These are phyloP conservation scores for Drosophila mercatorum DNA, from an alignment of 2,888 invertebrate species.

Conservation along the genomic window DNA sequence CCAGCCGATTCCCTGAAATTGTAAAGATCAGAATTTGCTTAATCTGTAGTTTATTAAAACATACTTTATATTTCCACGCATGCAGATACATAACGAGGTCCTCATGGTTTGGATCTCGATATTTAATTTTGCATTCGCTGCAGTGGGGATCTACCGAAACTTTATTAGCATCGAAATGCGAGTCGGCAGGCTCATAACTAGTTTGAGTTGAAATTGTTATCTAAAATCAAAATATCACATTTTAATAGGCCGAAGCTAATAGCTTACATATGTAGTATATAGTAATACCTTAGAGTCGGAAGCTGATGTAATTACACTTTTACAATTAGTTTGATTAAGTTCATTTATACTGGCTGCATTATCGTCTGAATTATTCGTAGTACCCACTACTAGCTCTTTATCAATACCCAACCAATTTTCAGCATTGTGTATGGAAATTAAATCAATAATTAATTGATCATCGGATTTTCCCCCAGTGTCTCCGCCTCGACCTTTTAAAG, in stretches of 20 bases:
- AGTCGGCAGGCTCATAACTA: constrained; percentile 83
- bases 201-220: constrained; percentile 94
- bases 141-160: constrained; percentile 93
- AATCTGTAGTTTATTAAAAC: neutral
- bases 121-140: constrained; percentile 95
- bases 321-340: neutral
- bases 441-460: constrained; percentile 93
- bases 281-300: constrained; percentile 14
- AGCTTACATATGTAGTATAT: too few species aligned
- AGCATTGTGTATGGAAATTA: constrained; percentile 95
- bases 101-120: constrained; percentile 94
- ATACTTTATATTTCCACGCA: constrained; percentile 95
- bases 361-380: neutral
- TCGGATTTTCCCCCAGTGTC: constrained; percentile 94
- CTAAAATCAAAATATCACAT: constrained; percentile 9
- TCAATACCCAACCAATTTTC: constrained; percentile 97
- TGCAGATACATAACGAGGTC: constrained; percentile 98
- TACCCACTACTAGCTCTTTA: constrained; percentile 87
- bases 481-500: constrained; percentile 94
- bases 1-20: constrained; percentile 94
- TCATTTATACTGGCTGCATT: constrained; percentile 65
- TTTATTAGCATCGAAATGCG: constrained; percentile 87
- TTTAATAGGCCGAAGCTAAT: neutral
- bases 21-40: constrained; percentile 14
- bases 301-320: neutral